Evolutionary conservation across 2,888 invertebrate species (phyloP).

Genomic region (Microchrysa polita): DNA sequence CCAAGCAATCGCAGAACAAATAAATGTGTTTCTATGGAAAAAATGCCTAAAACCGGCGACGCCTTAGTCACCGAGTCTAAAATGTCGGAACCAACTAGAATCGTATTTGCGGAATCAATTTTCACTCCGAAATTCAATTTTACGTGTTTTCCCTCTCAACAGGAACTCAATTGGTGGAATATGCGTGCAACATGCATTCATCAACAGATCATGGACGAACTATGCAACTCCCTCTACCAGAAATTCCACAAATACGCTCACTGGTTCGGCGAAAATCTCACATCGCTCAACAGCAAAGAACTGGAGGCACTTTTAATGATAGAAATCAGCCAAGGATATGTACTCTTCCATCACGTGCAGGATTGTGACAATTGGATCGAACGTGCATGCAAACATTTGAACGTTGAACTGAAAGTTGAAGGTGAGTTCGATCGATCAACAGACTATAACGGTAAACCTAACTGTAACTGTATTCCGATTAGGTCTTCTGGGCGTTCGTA

Average conservation of each 20-base stretch:
- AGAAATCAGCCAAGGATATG: constrained; percentile 73
- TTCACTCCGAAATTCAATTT: no score
- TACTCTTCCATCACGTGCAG: constrained; percentile 78
- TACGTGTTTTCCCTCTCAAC: not conserved
- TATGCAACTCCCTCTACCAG: constrained; percentile 73
- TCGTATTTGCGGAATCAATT: no score
- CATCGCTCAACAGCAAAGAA: constrained; percentile 58
- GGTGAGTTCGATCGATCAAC: constrained; percentile 67
- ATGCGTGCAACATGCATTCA: constrained; percentile 78
- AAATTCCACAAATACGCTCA: constrained; percentile 54
- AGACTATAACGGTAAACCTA: no score
- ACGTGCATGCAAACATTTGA: constrained; percentile 71
- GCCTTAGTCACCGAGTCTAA: no score
- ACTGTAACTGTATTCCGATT: constrained; percentile 53
- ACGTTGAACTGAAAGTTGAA: constrained; percentile 75
- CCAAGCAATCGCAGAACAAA: no score
- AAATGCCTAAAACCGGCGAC: no score
- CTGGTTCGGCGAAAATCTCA: constrained; percentile 55
- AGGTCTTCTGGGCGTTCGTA: constrained; percentile 82
- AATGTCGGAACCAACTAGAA: no score
- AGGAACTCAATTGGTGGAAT: constrained; percentile 70
- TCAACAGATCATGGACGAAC: constrained; percentile 80
- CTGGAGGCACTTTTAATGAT: constrained; percentile 65
- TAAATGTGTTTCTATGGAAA: no score
- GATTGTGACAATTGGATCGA: constrained; percentile 75